A percentile compares a stretch with the other conserved stretches of the same genome.
Evolutionary conservation across 2,797 vertebrate species (phyloP).

Genomic region (Pseudochirops cupreus): DNA sequence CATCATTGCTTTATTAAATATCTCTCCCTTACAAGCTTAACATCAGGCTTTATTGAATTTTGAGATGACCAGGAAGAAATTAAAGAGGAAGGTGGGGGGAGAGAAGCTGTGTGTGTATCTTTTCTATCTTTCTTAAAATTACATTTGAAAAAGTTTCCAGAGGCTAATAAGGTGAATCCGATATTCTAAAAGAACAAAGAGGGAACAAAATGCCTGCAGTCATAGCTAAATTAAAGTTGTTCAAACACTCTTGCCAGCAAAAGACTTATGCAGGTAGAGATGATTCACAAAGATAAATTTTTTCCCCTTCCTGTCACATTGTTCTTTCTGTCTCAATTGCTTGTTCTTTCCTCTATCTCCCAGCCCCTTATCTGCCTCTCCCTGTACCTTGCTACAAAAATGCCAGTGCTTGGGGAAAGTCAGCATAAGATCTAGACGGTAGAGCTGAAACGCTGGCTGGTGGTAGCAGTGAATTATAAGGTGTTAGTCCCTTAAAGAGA

Average conservation of each 20-base stretch:
- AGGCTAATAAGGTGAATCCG: constrained; percentile 20
- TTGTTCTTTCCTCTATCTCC: not conserved
- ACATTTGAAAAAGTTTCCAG: constrained; percentile 9
- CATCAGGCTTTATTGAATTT: constrained; percentile 65
- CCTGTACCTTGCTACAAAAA: not conserved
- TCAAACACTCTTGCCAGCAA: constrained; percentile 18
- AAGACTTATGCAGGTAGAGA: not conserved
- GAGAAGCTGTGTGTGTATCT: not conserved
- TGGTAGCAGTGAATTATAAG: not conserved
- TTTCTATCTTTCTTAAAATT: not conserved
- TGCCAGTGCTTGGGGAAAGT: not conserved
- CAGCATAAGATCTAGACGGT: not conserved
- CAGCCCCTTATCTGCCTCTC: not conserved
- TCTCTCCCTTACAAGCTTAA: constrained; percentile 38
- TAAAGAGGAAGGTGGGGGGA: not conserved
- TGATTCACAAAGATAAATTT: not conserved
- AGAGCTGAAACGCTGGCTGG: not conserved
- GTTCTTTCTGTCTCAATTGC: not conserved
- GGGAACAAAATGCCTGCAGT: not conserved
- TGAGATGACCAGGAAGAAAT: constrained; percentile 37
- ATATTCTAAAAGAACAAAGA: not conserved
- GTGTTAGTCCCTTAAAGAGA: not conserved
- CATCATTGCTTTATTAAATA: constrained; percentile 65
- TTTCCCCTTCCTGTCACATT: not conserved
- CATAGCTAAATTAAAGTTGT: constrained; percentile 28